phyloP scores from a whole-genome alignment of 23 tunicate species.

The Trididemnum miniatum region DNA sequence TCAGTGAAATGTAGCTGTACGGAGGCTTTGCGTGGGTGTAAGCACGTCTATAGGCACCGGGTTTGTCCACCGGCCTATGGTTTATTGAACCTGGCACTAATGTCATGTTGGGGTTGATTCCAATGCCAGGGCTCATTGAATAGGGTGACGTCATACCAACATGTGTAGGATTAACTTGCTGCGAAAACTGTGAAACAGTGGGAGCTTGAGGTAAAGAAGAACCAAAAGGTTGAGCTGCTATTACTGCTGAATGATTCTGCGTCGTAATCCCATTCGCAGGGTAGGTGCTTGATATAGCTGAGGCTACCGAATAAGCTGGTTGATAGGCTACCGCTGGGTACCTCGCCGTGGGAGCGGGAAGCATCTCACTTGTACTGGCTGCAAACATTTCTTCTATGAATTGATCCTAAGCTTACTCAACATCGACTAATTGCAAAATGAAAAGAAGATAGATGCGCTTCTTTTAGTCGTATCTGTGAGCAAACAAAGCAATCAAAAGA shows the following conservation, averaged over 20 bases:
- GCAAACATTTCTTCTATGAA: slow-evolving; percentile 20
- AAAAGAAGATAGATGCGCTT: no score
- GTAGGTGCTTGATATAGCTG: slow-evolving; percentile 31
- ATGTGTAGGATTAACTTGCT: slow-evolving; percentile 43
- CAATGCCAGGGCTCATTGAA: slow-evolving; percentile 73
- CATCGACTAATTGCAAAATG: neutral
- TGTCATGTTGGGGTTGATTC: slow-evolving; percentile 81
- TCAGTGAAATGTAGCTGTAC: slow-evolving; percentile 86
- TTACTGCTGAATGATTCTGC: slow-evolving; percentile 34
- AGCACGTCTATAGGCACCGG: slow-evolving; percentile 58
- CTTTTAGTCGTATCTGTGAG: slow-evolving; percentile 4
- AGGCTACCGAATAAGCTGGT: slow-evolving; percentile 37
- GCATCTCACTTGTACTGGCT: slow-evolving; percentile 37
- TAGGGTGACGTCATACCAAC: slow-evolving; percentile 58
- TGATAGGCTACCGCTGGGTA: slow-evolving; percentile 74
- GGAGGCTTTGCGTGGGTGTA: slow-evolving; percentile 97
- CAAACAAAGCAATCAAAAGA: neutral
- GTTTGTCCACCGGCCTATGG: slow-evolving; percentile 42
- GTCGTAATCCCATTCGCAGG: slow-evolving; percentile 36
- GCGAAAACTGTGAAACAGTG: slow-evolving; percentile 39
- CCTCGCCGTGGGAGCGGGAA: slow-evolving; percentile 67
- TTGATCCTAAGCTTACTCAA: neutral
- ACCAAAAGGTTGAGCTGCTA: slow-evolving; percentile 41
- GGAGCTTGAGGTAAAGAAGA: slow-evolving; percentile 40
- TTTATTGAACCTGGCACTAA: slow-evolving; percentile 55